Evolutionary conservation across 2,888 invertebrate genomes (phyloP), one percentile per base, ranked within the genome.

Genomic region (Macaria liturata): DNA sequence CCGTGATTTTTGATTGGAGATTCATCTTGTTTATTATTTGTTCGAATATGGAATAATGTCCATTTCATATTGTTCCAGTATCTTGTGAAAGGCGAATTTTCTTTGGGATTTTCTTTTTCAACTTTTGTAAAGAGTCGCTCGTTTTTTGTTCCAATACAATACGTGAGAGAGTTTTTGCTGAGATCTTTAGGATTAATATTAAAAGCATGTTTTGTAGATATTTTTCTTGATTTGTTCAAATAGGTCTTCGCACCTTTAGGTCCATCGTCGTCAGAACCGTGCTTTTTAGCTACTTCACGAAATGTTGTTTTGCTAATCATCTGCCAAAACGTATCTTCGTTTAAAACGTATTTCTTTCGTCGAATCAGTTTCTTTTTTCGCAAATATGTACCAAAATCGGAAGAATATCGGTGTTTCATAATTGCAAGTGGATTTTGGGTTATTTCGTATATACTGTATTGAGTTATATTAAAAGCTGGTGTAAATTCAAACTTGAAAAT

Each of bases 11-110:
- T 65, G 4, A 46, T 46, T 4, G 49, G 31, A 6, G 57, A 46
- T 31, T 56, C 57, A 6, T 62, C 58, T 32, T 54, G 61, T 45
- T 57, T 74, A 1, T 53, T 56, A n/a, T 52, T 54, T 3, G 34
- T 46, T 6, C 37, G 0, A 43, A 45, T 7, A 59, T 57, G 20
- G 55, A 56, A 31, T 53, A 64, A 32, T 65, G 59, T 9, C 61
- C 52, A 49, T 65, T 66, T 70, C 7, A 72, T 59, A 55, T 59
- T 64, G 9, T 65, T 68, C 75, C 74, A 78, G 49, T 69, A 70
- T 42, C 61, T 65, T n/a, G 69, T 55, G 31, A 54, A 57, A 9
- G 4, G 30, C 5, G 49, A 40, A n/a, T 1, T 39, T 39, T 1
- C 5, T 20, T 20, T 63, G 42, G 20, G 58, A 56, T 9, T 40